phyloP scores from a whole-genome alignment of 2,797 vertebrate species.

The Cercopithecus diana region DNA sequence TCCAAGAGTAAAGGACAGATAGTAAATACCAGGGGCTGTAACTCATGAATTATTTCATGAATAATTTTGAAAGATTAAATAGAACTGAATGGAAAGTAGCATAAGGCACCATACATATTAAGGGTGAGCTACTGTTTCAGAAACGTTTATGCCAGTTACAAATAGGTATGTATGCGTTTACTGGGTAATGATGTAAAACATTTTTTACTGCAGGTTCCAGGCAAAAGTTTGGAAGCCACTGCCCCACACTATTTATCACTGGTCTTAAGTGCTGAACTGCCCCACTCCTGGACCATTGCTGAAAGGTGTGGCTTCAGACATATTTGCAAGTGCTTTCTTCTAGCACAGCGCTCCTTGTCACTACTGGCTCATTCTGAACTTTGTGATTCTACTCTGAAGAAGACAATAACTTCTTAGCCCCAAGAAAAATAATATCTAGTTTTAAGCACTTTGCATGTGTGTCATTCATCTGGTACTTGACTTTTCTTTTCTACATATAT shows the following conservation, averaged over 20 bases:
- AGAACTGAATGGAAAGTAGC: slow-evolving; percentile 2
- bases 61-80: neutral
- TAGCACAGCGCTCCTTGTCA: neutral
- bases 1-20: neutral
- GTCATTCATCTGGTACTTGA: slow-evolving; percentile 22
- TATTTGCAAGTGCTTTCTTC: neutral
- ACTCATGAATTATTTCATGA: slow-evolving; percentile 31
- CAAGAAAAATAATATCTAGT: neutral
- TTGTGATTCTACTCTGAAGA: slow-evolving; percentile 4
- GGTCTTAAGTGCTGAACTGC: neutral
- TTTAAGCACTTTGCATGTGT: neutral
- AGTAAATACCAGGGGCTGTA: slow-evolving; percentile 9
- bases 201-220: neutral
- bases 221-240: slow-evolving; percentile 21
- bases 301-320: slow-evolving; percentile 16
- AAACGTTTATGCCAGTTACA: slow-evolving; percentile 40
- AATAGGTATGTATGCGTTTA: neutral
- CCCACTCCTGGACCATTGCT: neutral
- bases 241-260: neutral
- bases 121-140: neutral
- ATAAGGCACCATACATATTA: slow-evolving; percentile 15
- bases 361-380: neutral
- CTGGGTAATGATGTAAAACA: slow-evolving; percentile 8
- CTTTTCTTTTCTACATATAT: neutral
- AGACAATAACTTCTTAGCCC: neutral